Conservation (phyloP, 2,113 vertebrate genomes). For the Suricata suricatta region DNA sequence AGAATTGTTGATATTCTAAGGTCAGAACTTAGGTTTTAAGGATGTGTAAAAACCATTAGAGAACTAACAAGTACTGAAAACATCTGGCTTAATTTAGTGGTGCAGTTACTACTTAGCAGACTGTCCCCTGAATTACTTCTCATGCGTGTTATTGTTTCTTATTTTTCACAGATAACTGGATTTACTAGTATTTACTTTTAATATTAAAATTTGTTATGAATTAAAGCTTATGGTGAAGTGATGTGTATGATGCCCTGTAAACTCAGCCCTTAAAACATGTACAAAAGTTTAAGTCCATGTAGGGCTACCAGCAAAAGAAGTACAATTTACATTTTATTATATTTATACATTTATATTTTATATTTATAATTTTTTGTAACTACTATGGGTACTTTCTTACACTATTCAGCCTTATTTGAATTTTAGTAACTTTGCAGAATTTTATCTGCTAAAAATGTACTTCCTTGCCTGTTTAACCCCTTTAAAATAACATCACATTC, state of each 20-base stretch:
- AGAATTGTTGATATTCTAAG: background rate
- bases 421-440: slow-evolving; percentile 45
- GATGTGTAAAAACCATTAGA: background rate
- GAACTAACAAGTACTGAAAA: background rate
- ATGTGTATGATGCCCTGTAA: background rate
- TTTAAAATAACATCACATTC: slow-evolving; percentile 23
- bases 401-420: background rate
- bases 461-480: slow-evolving; percentile 43
- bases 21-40: background rate
- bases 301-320: background rate
- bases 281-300: background rate
- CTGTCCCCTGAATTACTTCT: background rate
- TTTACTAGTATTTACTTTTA: slow-evolving; percentile 13
- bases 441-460: slow-evolving; percentile 35
- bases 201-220: background rate
- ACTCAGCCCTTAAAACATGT: slow-evolving; percentile 27
- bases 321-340: slow-evolving; percentile 32
- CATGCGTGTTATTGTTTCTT: background rate
- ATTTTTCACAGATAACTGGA: background rate
- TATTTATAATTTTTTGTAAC: background rate
- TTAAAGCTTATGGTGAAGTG: slow-evolving; percentile 7
- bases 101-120: background rate
- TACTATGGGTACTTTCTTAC: background rate
- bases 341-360: background rate
- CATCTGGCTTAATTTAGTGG: background rate